Percentiles rank a stretch among this genome's conserved stretches.
phyloP scores from a whole-genome alignment of 2,113 vertebrate species.

The Girardinichthys multiradiatus region DNA sequence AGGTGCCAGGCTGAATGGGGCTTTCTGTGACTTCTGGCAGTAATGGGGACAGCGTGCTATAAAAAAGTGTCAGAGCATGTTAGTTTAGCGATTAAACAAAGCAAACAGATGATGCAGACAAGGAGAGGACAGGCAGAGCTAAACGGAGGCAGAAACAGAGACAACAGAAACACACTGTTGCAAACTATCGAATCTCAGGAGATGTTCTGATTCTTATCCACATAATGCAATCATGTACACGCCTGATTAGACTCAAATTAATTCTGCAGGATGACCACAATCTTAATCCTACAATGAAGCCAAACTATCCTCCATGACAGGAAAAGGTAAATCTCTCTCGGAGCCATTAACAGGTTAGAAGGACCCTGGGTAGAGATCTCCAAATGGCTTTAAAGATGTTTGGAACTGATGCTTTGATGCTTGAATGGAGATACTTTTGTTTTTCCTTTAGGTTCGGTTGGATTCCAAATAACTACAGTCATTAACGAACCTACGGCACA shows the following conservation, averaged over 20 bases:
- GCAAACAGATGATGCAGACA: constrained; percentile 56
- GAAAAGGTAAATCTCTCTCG: not conserved
- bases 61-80: constrained; percentile 60
- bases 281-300: not conserved
- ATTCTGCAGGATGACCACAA: constrained; percentile 3
- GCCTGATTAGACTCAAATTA: constrained; percentile 6
- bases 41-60: constrained; percentile 39
- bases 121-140: constrained; percentile 25
- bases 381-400: constrained; percentile 1
- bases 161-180: not conserved
- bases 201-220: constrained; percentile 1
- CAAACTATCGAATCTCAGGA: not conserved
- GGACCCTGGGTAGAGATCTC: not conserved
- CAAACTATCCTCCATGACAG: not conserved
- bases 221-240: not conserved
- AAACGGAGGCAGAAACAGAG: not conserved
- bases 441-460: not conserved
- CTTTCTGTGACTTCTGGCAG: constrained; percentile 57
- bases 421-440: not conserved
- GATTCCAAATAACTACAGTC: no score
- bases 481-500: no score
- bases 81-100: constrained; percentile 65
- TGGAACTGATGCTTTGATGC: not conserved
- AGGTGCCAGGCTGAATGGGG: constrained; percentile 50
- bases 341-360: no score